These are phyloP conservation scores for Yponomeuta evonymella DNA, from an alignment of 2,888 invertebrate genomes.

Conservation along the genomic window DNA sequence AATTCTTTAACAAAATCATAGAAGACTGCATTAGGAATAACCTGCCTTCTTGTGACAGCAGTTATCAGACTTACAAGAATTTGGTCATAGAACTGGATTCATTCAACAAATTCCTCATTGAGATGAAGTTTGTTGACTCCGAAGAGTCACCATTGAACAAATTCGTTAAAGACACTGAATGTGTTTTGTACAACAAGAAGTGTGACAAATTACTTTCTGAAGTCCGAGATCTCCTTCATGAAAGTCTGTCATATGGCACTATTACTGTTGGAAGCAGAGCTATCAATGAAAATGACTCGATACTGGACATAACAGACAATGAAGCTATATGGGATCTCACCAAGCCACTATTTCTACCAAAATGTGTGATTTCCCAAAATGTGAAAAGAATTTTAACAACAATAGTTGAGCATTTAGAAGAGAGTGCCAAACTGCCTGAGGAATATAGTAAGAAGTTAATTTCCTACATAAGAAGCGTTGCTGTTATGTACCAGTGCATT, in stretches of 20 bases:
- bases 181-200: conserved; percentile 63
- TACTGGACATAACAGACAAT: conserved; percentile 39
- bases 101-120: conserved; percentile 65
- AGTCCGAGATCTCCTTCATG: conserved; percentile 47
- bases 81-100: conserved; percentile 60
- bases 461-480: conserved; percentile 56
- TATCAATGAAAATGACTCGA: conserved; percentile 39
- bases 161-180: conserved; percentile 61
- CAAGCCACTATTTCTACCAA: conserved; percentile 58
- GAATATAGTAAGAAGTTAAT: conserved; percentile 55
- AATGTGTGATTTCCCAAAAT: conserved; percentile 61
- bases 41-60: conserved; percentile 59
- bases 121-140: conserved; percentile 59
- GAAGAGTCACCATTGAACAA: conserved; percentile 57
- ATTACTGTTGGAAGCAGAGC: conserved; percentile 42
- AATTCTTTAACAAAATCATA: conserved; percentile 63
- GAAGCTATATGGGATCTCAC: conserved; percentile 46
- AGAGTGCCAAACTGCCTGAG: conserved; percentile 54
- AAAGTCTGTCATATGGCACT: conserved; percentile 55
- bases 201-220: conserved; percentile 61
- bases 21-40: conserved; percentile 62
- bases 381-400: conserved; percentile 53
- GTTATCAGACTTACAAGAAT: conserved; percentile 55
- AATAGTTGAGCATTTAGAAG: conserved; percentile 59
- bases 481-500: conserved; percentile 61